phyloP scores from a whole-genome alignment of 2,888 invertebrate species.

The Pediacus dermestoides region DNA sequence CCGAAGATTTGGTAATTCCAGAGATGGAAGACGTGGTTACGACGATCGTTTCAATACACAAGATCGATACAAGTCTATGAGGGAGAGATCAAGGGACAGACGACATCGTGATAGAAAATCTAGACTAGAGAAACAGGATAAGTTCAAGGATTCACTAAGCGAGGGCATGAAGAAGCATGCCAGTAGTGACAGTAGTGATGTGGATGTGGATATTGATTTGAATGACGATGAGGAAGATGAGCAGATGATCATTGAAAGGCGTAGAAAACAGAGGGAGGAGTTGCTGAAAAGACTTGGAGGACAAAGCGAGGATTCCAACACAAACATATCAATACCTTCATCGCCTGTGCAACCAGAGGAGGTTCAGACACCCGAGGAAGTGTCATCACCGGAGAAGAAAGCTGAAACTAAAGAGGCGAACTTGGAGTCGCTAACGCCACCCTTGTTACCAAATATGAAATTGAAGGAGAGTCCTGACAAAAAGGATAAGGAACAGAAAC shows the following conservation, averaged over 20 bases:
- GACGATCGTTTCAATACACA: conserved; percentile 17
- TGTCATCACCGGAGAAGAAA: conserved; percentile 6
- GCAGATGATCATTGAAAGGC: conserved; percentile 85
- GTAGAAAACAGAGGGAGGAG: conserved; percentile 84
- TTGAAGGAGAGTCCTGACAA: conserved; percentile 36
- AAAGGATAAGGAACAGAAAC: conserved; percentile 44
- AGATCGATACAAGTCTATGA: conserved; percentile 29
- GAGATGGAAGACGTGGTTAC: conserved; percentile 31
- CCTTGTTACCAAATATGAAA: conserved; percentile 46
- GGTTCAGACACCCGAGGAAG: conserved; percentile 15
- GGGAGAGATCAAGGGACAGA: conserved; percentile 42
- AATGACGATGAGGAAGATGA: conserved; percentile 87
- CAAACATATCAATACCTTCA: conserved; percentile 38
- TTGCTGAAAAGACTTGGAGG: conserved; percentile 67
- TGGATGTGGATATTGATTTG: conserved; percentile 71
- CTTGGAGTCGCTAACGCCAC: conserved; percentile 46
- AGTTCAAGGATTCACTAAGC: conserved; percentile 68
- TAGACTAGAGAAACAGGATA: conserved; percentile 53
- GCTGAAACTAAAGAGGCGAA: conserved; percentile 18
- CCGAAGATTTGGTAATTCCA: conserved; percentile 45
- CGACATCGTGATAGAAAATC: conserved; percentile 41
- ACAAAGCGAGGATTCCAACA: conserved; percentile 57
- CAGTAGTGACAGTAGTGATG: conserved; percentile 68
- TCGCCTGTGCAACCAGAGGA: conserved; percentile 16
- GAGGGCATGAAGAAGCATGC: conserved; percentile 74